Percentiles rank a stretch among this genome's conserved stretches.
Conservation (phyloP, 2,888 invertebrate genomes). For the Bugulina stolonifera region DNA sequence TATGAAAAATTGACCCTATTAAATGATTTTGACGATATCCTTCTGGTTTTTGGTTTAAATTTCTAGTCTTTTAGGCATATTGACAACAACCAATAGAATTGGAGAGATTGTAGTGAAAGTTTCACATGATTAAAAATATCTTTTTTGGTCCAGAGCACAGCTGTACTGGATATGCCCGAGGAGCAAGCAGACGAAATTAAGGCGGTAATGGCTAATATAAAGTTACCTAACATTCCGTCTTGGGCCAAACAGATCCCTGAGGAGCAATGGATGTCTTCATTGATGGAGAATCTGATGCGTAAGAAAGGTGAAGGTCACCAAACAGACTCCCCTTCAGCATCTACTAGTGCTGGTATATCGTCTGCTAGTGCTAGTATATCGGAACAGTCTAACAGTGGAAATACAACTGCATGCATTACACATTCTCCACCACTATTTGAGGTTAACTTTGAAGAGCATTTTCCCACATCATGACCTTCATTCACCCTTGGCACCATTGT, state of each 20-base stretch:
- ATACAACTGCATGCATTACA: no score
- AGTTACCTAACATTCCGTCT: slow-evolving; percentile 12
- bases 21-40: no score
- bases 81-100: no score
- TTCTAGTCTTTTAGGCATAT: no score
- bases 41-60: no score
- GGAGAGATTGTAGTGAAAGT: no score
- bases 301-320: neutral
- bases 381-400: no score
- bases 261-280: slow-evolving; percentile 13
- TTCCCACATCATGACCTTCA: no score
- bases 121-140: no score
- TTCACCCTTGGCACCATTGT: no score
- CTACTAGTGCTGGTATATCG: neutral
- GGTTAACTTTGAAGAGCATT: neutral
- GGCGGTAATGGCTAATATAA: slow-evolving; percentile 14
- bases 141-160: no score
- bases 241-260: slow-evolving; percentile 9
- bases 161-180: neutral
- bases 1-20: no score
- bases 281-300: neutral
- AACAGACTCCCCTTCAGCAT: neutral
- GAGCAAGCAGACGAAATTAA: slow-evolving; percentile 1
- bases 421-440: neutral
- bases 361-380: neutral